These are phyloP conservation scores for Lasioglossum albipes DNA, from an alignment of 1,140 invertebrate genomes.

Conservation along the genomic window DNA sequence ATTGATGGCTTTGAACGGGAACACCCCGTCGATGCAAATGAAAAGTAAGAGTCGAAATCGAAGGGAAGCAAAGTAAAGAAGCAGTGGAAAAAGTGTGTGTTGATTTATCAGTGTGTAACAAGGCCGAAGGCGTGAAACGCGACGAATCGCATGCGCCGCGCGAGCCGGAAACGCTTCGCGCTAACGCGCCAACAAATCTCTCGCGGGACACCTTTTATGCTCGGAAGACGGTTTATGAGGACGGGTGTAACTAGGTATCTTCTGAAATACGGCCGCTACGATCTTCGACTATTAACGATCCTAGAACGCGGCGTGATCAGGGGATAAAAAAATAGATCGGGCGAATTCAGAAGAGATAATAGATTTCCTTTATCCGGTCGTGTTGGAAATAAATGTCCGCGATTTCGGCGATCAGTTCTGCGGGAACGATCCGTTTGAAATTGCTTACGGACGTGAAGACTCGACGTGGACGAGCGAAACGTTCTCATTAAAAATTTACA, in stretches of 20 bases:
- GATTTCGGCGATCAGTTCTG: constrained; percentile 9
- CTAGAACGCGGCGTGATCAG: neutral
- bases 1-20: too few relatives aligned
- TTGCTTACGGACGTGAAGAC: neutral
- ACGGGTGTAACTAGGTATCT: constrained; percentile 47
- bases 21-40: neutral
- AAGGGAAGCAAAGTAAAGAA: neutral
- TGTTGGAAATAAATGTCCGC: neutral
- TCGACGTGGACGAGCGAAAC: neutral
- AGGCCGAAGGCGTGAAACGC: constrained; percentile 40
- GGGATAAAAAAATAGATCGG: neutral
- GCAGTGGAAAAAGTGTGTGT: neutral
- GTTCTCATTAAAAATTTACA: neutral
- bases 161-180: constrained; percentile 52
- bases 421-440: neutral
- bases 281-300: constrained; percentile 28
- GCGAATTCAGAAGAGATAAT: constrained; percentile 23
- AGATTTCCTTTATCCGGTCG: constrained; percentile 15
- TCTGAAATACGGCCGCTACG: constrained; percentile 43
- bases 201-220: constrained; percentile 52
- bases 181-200: constrained; percentile 58
- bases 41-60: neutral
- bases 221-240: constrained; percentile 41
- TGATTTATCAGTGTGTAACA: constrained; percentile 39
- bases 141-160: constrained; percentile 23